These are phyloP conservation scores for Riparia riparia DNA, from an alignment of 2,113 vertebrate species.

Conservation along the genomic window DNA sequence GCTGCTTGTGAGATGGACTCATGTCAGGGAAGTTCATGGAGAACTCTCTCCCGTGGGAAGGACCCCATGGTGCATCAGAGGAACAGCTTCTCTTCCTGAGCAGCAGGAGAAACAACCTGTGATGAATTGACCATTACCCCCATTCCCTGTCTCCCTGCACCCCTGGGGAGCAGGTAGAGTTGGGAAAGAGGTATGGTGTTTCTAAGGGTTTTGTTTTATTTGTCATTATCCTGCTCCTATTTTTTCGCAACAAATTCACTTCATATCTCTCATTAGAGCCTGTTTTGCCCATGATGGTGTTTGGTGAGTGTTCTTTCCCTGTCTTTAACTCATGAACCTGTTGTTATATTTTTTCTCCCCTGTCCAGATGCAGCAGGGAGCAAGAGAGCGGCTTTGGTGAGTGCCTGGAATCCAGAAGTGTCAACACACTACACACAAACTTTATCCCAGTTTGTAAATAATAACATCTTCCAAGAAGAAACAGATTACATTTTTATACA, in stretches of 20 bases:
- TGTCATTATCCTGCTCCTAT: neutral
- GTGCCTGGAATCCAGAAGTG: neutral
- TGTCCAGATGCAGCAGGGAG: neutral
- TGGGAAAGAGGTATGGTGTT: neutral
- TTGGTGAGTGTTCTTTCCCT: neutral
- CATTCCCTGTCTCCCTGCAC: neutral
- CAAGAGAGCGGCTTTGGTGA: neutral
- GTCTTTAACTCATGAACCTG: neutral
- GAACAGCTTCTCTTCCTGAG: neutral
- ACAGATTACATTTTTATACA: constrained; percentile 28
- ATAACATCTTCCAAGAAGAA: constrained; percentile 10
- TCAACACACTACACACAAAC: neutral
- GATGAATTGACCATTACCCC: neutral
- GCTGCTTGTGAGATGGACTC: too few species aligned
- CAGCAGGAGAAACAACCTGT: neutral
- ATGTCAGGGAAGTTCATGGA: rapidly evolving
- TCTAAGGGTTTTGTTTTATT: neutral
- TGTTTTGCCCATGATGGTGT: neutral
- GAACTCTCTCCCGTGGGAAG: neutral
- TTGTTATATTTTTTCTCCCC: neutral
- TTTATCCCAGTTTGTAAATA: constrained; percentile 46
- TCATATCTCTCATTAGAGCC: neutral
- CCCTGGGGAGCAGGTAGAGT: neutral
- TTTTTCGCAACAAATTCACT: neutral
- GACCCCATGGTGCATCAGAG: rapidly evolving